phyloP scores from a whole-genome alignment of 2,888 invertebrate species.

The Phrixothrix hirtus region DNA sequence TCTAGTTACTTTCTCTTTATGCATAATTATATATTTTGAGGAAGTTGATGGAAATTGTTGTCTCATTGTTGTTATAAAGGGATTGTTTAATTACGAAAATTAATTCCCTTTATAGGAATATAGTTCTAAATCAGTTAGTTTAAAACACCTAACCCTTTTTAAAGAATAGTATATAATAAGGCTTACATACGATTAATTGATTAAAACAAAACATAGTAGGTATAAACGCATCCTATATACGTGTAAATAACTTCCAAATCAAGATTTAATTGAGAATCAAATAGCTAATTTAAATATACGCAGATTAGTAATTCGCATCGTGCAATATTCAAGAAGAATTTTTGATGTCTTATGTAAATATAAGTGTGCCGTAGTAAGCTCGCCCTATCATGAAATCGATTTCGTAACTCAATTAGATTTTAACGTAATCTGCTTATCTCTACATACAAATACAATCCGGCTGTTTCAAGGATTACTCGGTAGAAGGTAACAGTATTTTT shows the following conservation, averaged over 20 bases:
- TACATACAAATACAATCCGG: conserved; percentile 23
- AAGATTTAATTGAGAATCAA: not conserved
- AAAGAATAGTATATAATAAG: too few species aligned
- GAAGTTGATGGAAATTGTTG: too few species aligned
- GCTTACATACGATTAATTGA: too few species aligned
- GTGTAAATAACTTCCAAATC: not conserved
- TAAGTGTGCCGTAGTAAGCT: conserved; percentile 20
- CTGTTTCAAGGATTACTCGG: conserved; percentile 20
- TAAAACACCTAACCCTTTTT: too few species aligned
- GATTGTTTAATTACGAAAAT: too few species aligned
- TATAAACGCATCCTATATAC: too few species aligned
- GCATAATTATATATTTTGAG: too few species aligned
- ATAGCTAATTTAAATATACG: not conserved
- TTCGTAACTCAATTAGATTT: conserved; percentile 27
- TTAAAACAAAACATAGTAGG: too few species aligned
- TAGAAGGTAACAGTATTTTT: conserved; percentile 13
- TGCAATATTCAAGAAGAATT: conserved; percentile 1
- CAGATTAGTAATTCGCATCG: not conserved
- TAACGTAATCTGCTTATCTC: conserved; percentile 26
- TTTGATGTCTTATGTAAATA: conserved; percentile 24
- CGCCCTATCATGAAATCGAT: conserved; percentile 28
- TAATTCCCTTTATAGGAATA: too few species aligned
- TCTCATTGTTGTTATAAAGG: too few species aligned
- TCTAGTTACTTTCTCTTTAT: too few species aligned
- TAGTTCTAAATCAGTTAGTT: too few species aligned